Evolutionary conservation across 2,888 invertebrate genomes (phyloP).

Genomic region (Serripes groenlandicus): DNA sequence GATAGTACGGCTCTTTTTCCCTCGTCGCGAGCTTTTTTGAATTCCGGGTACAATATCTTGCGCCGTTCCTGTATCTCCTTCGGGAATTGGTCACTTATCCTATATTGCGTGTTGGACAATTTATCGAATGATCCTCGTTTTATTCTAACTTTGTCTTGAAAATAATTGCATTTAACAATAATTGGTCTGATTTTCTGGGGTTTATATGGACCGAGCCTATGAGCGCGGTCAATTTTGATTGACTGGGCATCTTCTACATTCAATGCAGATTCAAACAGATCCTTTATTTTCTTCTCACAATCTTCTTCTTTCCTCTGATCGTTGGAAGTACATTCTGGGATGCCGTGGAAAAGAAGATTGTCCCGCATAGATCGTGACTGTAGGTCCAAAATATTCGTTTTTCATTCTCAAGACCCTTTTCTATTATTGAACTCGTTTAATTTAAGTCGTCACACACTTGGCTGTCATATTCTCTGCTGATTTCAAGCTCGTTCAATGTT

Average conservation of each 20-base stretch:
- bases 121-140: background rate
- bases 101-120: background rate
- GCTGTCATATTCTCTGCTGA: too few species aligned
- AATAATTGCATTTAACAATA: background rate
- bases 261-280: background rate
- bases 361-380: constrained; percentile 1
- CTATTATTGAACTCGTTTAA: too few species aligned
- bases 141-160: background rate
- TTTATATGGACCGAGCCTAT: background rate
- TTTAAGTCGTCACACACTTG: too few species aligned
- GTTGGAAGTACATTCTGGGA: background rate
- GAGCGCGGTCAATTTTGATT: constrained; percentile 6
- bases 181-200: background rate
- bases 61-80: too few species aligned
- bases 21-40: too few species aligned
- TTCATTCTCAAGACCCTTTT: too few species aligned
- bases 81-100: constrained; percentile 5
- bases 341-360: background rate
- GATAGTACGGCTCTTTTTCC: background rate
- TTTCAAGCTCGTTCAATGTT: too few species aligned
- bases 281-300: background rate
- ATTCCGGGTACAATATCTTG: too few species aligned
- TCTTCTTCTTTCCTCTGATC: background rate
- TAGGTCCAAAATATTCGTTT: too few species aligned
- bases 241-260: background rate